Conservation (phyloP, 2,113 vertebrate genomes). For the Sciurus niger region DNA sequence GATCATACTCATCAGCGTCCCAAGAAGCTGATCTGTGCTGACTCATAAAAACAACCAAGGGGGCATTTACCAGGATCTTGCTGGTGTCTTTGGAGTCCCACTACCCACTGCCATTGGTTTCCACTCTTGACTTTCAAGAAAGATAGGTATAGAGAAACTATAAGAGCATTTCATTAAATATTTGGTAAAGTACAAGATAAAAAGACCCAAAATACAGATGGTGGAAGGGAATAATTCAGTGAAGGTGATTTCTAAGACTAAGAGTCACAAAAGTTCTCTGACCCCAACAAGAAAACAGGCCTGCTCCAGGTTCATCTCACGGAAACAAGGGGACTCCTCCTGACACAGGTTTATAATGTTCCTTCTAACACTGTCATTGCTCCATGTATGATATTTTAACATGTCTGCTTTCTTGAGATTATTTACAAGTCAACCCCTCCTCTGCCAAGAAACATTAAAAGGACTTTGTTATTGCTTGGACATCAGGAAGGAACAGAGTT, state of each 20-base stretch:
- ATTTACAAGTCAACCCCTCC: neutral
- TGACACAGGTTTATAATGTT: neutral
- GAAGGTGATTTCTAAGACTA: neutral
- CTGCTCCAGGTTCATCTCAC: neutral
- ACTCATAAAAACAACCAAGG: neutral
- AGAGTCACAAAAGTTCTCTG: neutral
- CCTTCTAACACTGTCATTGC: neutral
- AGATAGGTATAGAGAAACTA: neutral
- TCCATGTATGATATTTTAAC: slow-evolving; percentile 10
- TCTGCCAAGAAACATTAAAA: slow-evolving; percentile 14
- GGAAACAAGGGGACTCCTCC: neutral
- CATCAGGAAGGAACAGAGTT: slow-evolving; percentile 49
- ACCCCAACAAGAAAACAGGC: neutral
- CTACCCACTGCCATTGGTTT: neutral
- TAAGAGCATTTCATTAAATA: neutral
- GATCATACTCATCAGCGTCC: neutral
- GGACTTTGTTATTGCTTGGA: slow-evolving; percentile 32
- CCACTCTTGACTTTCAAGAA: neutral
- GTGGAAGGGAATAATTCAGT: neutral
- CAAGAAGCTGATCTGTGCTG: neutral
- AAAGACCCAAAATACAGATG: neutral
- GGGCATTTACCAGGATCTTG: neutral
- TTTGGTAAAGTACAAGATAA: neutral
- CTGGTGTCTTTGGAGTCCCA: neutral
- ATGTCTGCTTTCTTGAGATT: slow-evolving; percentile 39